Evolutionary conservation across 1,140 invertebrate species (phyloP).

Genomic region (Bombus superbus): DNA sequence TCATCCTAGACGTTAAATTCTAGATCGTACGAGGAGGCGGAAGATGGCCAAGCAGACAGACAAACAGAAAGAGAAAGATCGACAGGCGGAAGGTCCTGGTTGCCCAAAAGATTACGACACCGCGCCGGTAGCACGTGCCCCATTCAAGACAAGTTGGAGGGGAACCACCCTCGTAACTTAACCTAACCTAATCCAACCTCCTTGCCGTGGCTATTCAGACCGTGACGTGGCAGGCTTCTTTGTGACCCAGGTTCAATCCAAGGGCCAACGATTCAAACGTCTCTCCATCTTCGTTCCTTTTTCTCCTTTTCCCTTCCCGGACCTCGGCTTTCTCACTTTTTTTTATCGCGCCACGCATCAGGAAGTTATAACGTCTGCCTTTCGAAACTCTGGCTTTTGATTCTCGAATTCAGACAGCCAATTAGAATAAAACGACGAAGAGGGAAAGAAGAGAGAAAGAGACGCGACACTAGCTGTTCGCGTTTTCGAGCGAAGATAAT

Average conservation of each 20-base stretch:
- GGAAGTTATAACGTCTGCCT: constrained; percentile 68
- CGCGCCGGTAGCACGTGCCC: constrained; percentile 78
- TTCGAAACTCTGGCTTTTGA: constrained; percentile 37
- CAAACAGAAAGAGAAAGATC: constrained; percentile 53
- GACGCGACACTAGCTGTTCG: not conserved
- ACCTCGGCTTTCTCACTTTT: constrained; percentile 62
- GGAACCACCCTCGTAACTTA: constrained; percentile 78
- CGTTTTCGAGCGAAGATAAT: not conserved
- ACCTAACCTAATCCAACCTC: constrained; percentile 75
- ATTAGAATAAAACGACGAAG: constrained; percentile 46
- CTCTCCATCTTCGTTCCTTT: constrained; percentile 44
- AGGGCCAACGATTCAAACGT: constrained; percentile 62
- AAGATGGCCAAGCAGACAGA: constrained; percentile 53
- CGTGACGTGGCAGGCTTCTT: constrained; percentile 73
- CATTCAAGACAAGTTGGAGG: constrained; percentile 66
- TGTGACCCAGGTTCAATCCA: constrained; percentile 63
- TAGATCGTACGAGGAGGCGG: constrained; percentile 49
- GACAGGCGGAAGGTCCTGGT: constrained; percentile 57
- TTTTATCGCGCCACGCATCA: constrained; percentile 68
- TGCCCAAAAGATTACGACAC: constrained; percentile 64
- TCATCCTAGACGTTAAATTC: constrained; percentile 45
- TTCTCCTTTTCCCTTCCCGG: not conserved
- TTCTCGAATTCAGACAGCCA: constrained; percentile 44
- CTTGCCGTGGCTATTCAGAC: constrained; percentile 72
- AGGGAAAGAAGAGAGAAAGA: not conserved